phyloP scores from a whole-genome alignment of 2,888 invertebrate species.

The Drosophila aldrichi region DNA sequence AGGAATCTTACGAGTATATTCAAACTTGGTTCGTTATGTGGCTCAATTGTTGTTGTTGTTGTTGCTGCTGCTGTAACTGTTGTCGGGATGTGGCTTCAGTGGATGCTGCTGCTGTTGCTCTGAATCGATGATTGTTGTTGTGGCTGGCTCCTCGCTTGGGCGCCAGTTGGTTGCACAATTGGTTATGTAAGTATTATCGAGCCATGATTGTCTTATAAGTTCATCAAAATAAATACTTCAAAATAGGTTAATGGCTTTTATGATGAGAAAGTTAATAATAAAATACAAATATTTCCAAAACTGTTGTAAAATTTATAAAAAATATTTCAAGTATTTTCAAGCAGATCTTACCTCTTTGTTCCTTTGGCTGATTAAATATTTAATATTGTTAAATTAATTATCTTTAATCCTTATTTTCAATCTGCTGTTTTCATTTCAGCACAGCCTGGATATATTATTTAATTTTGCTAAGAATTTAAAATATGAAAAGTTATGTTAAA shows the following conservation, averaged over 20 bases:
- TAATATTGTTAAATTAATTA: not conserved
- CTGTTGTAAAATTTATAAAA: not conserved
- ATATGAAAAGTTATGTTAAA: no score
- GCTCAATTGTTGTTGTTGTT: constrained; percentile 22
- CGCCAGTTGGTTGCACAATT: constrained; percentile 44
- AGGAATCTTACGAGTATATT: constrained; percentile 83
- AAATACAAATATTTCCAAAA: not conserved
- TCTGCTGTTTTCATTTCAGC: no score
- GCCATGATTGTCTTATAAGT: constrained; percentile 42
- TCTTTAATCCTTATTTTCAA: not conserved
- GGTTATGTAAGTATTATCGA: constrained; percentile 32
- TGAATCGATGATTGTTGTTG: constrained; percentile 38
- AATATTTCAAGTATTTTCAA: not conserved
- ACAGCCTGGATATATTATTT: no score
- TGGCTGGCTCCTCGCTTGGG: constrained; percentile 14
- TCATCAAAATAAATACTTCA: constrained; percentile 20
- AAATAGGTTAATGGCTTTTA: not conserved
- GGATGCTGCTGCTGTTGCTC: constrained; percentile 25
- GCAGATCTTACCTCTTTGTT: no score
- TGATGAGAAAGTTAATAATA: not conserved
- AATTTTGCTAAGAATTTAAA: no score
- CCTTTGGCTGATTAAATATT: no score
- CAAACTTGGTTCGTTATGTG: constrained; percentile 79
- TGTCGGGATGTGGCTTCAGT: constrained; percentile 40
- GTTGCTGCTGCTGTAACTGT: constrained; percentile 14